phyloP scores from a whole-genome alignment of 2,797 vertebrate genomes.

The Cynodonichthys magdalenae region DNA sequence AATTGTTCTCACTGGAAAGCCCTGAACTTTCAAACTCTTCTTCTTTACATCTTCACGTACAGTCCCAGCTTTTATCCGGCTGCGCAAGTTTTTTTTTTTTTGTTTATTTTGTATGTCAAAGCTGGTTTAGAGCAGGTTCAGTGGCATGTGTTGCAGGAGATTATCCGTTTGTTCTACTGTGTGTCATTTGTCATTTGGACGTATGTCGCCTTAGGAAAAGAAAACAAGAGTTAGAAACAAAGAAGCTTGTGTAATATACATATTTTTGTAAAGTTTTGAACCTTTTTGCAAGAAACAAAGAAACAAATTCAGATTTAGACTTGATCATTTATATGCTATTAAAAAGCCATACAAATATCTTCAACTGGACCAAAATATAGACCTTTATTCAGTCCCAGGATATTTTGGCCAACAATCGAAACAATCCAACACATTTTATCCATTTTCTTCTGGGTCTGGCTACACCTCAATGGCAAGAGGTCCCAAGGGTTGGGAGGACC shows the following conservation, averaged over 20 bases:
- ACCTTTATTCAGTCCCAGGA: too few relatives aligned
- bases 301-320: too few relatives aligned
- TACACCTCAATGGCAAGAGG: too few relatives aligned
- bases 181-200: conserved; percentile 37
- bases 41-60: not conserved
- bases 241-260: conserved; percentile 16
- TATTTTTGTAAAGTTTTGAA: not conserved
- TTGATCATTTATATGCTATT: too few relatives aligned
- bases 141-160: conserved; percentile 47
- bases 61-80: conserved; percentile 13
- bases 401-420: too few relatives aligned
- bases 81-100: conserved; percentile 6
- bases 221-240: conserved; percentile 12
- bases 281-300: conserved; percentile 43
- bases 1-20: conserved; percentile 39
- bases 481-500: too few relatives aligned
- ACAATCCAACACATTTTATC: too few relatives aligned
- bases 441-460: too few relatives aligned
- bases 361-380: too few relatives aligned
- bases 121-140: conserved; percentile 58
- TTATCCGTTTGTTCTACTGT: conserved; percentile 65
- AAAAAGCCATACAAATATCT: too few relatives aligned
- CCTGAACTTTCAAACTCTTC: conserved; percentile 2
- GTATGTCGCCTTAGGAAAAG: not conserved
- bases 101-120: conserved; percentile 66